These are phyloP conservation scores for Calvadosia cruxmelitensis DNA, from an alignment of 30 jellyfish, hydroid and myxozoan genomes.

Conservation along the genomic window DNA sequence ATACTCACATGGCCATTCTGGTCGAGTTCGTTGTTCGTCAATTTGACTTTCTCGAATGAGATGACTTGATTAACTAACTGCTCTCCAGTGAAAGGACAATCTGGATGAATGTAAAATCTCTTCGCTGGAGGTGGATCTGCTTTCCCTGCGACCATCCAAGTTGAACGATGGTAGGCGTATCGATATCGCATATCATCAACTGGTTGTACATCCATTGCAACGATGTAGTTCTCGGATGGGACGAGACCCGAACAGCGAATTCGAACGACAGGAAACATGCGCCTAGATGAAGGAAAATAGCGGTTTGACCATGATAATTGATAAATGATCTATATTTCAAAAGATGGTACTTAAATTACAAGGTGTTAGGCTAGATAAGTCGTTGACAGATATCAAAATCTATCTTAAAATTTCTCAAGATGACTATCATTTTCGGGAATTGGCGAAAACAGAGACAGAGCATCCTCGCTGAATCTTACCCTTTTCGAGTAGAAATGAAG, in stretches of 20 bases:
- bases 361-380: no score
- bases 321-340: no score
- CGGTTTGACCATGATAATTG: no score
- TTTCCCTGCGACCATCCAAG: constrained; percentile 66
- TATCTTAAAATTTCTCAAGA: no score
- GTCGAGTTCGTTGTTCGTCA: constrained; percentile 57
- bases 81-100: constrained; percentile 56
- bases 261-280: constrained; percentile 71
- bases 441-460: no score
- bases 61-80: constrained; percentile 44
- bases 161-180: constrained; percentile 61
- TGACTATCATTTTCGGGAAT: no score
- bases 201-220: constrained; percentile 43
- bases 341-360: no score
- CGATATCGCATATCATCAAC: constrained; percentile 74
- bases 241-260: constrained; percentile 40
- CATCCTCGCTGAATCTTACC: no score
- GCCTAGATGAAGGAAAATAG: no score
- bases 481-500: no score
- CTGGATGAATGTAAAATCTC: constrained; percentile 48
- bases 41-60: constrained; percentile 57
- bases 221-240: constrained; percentile 28
- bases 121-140: constrained; percentile 63
- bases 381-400: no score
- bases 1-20: constrained; percentile 47